These are phyloP conservation scores for Caenorhabditis panamensis DNA, from an alignment of 2,888 invertebrate genomes.

Conservation along the genomic window DNA sequence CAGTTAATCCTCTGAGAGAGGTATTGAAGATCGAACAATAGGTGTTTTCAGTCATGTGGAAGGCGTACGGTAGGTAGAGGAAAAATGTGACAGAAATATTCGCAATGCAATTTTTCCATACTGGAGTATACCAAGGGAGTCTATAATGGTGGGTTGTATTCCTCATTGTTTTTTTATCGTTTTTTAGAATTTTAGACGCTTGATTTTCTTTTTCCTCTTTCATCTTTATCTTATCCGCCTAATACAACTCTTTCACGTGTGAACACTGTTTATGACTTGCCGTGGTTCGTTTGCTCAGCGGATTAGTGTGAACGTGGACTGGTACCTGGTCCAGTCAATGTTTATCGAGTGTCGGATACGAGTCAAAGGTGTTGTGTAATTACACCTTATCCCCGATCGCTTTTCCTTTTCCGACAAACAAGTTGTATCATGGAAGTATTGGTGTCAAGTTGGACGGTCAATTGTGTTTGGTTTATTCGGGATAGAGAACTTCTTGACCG, in stretches of 20 bases:
- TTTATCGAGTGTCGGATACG: constrained; percentile 52
- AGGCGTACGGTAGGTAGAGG: too few species aligned
- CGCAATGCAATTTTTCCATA: too few species aligned
- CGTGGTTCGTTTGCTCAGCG: constrained; percentile 1
- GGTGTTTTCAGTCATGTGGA: neutral
- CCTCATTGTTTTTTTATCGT: too few species aligned
- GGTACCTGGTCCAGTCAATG: neutral
- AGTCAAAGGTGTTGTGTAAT: constrained; percentile 56
- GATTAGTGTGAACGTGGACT: constrained; percentile 15
- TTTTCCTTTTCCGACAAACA: constrained; percentile 8
- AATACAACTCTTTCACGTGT: too few species aligned
- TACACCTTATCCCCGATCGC: constrained; percentile 22
- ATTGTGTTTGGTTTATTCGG: constrained; percentile 22
- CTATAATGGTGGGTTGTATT: too few species aligned
- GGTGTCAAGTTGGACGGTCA: constrained; percentile 22
- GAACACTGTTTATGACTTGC: constrained; percentile 5
- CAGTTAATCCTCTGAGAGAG: neutral
- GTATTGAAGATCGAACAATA: neutral
- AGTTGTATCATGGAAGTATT: constrained; percentile 21
- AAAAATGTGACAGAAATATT: neutral
- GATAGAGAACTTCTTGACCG: neutral
- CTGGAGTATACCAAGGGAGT: too few species aligned
- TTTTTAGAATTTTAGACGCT: too few species aligned
- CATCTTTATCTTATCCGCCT: neutral
- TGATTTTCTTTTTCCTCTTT: neutral